Base-by-base conservation (phyloP, 2,888 invertebrate genomes). In the Cordilura impudica region DNA sequence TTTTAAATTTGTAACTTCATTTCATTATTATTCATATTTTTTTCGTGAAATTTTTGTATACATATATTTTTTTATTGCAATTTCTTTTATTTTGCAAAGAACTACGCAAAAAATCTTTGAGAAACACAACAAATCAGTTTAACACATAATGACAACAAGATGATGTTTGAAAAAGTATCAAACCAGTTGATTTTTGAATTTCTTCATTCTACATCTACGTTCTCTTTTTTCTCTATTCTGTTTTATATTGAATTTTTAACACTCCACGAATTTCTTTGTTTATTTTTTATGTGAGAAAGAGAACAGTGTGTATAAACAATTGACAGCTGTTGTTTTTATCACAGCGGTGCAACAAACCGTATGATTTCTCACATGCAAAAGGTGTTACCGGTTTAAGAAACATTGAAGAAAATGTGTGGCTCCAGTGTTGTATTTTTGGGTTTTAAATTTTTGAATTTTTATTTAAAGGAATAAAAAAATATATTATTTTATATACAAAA, bases 151-250 rank as follows among this genome's bases (percentile, higher is more conserved):
- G 31, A 49, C 66, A 54, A 72, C 14, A 60, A 65, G 54, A 29
- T 67, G 49, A 67, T 51, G 63, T 70, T 75, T 73, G 47, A 69
- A 60, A 31, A 69, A 56, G 47, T 77, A 67, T 54, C 35, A 65
- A 77, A 71, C 75, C 71, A 71, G 75, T 71, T 75, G 75, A 72
- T 54, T 65, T 67, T 71, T 63, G 49, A 63, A 69, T 66, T 65
- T 66, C 63, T 35, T 70, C 56, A 60, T 61, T 66, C 26, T 67
- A 51, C 39, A 53, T 73, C 39, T 31, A 66, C 18, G n/a, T 12
- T 70, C 18, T 53, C 14, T 26, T 65, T 43, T 70, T 58, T 35
- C 26, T 23, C 66, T 71, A 47, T 66, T 56, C 63, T 71, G 43
- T 63, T 45, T 66, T 21, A 12, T n/a, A 12, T 18, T 43, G 47